A percentile compares a stretch with the other conserved stretches of the same genome.
phyloP scores from a whole-genome alignment of 23 tunicate species.

The Oikopleura dioica region DNA sequence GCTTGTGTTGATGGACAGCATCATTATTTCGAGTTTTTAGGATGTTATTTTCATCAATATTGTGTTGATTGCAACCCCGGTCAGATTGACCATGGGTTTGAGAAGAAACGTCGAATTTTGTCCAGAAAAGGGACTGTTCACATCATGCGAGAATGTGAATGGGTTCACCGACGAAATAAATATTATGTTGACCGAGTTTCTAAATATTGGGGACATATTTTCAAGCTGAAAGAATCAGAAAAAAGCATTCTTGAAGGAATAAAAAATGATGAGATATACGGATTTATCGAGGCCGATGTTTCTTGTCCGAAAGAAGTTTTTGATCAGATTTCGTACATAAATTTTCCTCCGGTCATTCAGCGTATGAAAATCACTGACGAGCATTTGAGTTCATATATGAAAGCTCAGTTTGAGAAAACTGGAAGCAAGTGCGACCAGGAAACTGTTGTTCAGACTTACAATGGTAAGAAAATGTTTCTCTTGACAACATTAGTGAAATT shows the following conservation, averaged over 20 bases:
- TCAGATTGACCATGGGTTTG: background rate
- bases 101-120: background rate
- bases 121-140: background rate
- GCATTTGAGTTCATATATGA: background rate
- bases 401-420: background rate
- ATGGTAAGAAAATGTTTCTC: background rate
- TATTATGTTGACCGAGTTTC: background rate
- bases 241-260: background rate
- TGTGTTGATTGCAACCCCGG: background rate
- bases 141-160: background rate
- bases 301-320: background rate
- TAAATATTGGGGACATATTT: background rate
- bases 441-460: background rate
- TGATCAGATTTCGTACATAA: background rate
- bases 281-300: background rate
- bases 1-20: background rate
- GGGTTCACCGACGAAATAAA: background rate
- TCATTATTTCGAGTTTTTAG: background rate
- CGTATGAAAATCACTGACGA: background rate
- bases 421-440: background rate
- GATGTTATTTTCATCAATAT: background rate
- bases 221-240: background rate
- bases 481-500: background rate
- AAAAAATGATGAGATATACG: background rate
- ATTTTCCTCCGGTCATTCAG: background rate